These are phyloP conservation scores for Heteromormyrus szaboi DNA, from an alignment of 2,797 vertebrate species.

Conservation along the genomic window DNA sequence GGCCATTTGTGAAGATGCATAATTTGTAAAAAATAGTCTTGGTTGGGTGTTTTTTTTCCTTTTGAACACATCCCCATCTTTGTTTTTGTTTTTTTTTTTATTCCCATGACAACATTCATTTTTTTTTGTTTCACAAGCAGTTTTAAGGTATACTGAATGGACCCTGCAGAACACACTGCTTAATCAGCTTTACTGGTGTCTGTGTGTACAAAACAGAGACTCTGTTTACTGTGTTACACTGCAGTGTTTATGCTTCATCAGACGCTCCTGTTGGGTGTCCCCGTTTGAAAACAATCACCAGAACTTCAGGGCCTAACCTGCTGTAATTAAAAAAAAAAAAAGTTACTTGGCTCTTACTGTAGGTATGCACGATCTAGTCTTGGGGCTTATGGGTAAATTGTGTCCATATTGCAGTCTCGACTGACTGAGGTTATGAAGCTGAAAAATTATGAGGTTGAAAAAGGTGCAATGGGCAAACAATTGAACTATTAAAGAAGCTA, in stretches of 20 bases:
- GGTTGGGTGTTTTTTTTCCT: background rate
- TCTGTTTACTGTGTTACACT: conserved; percentile 27
- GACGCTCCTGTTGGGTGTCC: conserved; percentile 15
- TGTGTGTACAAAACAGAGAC: conserved; percentile 50
- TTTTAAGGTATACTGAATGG: background rate
- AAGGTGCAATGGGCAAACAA: background rate
- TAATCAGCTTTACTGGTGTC: conserved; percentile 19
- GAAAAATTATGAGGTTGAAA: background rate
- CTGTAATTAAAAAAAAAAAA: background rate
- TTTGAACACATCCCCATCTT: background rate
- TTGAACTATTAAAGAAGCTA: background rate
- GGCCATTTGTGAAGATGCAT: conserved; percentile 67
- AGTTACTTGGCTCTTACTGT: background rate
- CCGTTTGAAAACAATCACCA: background rate
- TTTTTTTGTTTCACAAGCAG: background rate
- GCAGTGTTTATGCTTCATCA: conserved; percentile 29
- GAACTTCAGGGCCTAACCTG: background rate
- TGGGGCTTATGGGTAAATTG: background rate
- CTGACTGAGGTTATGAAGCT: background rate
- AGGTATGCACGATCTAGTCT: background rate
- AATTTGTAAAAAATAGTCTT: conserved; percentile 56
- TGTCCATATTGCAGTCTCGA: background rate
- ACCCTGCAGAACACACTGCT: background rate
- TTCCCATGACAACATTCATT: background rate
- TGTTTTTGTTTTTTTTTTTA: background rate